A percentile compares a stretch with the other conserved stretches of the same genome.
Evolutionary conservation across 2,888 invertebrate species (phyloP).

Genomic region (Hemistola chrysoprasaria): DNA sequence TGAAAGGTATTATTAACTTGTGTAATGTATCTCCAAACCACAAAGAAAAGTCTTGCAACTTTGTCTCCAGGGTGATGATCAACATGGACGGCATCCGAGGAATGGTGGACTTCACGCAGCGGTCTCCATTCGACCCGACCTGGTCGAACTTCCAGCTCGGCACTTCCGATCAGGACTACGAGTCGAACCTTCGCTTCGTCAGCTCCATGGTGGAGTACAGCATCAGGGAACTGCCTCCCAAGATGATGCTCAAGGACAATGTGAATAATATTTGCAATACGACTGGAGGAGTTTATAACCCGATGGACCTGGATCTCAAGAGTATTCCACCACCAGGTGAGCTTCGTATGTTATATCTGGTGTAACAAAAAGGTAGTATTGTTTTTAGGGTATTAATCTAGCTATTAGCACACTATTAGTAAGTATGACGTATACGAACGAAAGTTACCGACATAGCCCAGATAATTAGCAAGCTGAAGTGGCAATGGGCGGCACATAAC

Average conservation of each 20-base stretch:
- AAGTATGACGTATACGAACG: too few species aligned
- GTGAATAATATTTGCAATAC: constrained; percentile 83
- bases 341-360: constrained; percentile 3
- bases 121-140: constrained; percentile 92
- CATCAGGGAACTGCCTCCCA: constrained; percentile 87
- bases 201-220: constrained; percentile 87
- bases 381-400: too few species aligned
- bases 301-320: constrained; percentile 81
- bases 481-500: too few species aligned
- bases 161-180: constrained; percentile 84
- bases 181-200: constrained; percentile 87
- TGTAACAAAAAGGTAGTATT: not conserved
- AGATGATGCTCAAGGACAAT: constrained; percentile 48
- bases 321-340: constrained; percentile 85
- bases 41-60: not conserved
- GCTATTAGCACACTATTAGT: too few species aligned
- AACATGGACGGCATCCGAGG: constrained; percentile 92
- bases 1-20: too few species aligned
- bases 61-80: constrained; percentile 82
- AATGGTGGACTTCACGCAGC: constrained; percentile 88
- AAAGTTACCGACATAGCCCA: too few species aligned
- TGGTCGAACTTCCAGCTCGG: constrained; percentile 87
- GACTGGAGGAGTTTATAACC: constrained; percentile 90
- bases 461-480: too few species aligned
- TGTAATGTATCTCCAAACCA: not conserved